Base-by-base conservation (phyloP, 2,888 invertebrate species). In the Pterobdella sp. region DNA sequence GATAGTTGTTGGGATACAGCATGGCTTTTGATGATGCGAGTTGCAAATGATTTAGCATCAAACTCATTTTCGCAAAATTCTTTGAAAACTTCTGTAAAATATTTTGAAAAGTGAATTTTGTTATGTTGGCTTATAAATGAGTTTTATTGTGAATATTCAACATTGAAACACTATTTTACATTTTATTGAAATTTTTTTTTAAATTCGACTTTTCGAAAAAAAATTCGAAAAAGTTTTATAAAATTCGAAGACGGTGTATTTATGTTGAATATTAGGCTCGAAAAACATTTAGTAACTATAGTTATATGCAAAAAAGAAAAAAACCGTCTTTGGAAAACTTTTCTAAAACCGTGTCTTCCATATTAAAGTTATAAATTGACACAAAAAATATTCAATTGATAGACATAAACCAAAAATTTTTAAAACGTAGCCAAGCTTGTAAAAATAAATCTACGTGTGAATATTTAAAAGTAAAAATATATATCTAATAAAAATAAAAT, bases 11-110 rank as follows among this genome's bases (percentile, higher is more conserved):
- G 82, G 35, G 84, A 80, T 7, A 85, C 82, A 1, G 81, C 81
- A 67, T 81, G 78, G 7, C 82, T 81, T 76, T 84, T 83, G 56
- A 85, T 82, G 0, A 82, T 81, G 72, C 80, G 79, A 42, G 77
- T 83, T n/a, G 84, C 83, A 78, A 84, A 80, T 18, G 79, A 80
- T 77, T 84, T 85, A 0, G 84, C 84, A 79, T 84, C 84, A 80
- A 85, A 84, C 36, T 80, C 79, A 52, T 83, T 81, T 63, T 81
- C 80, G 37, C 84, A 77, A 77, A 85, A 85, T 75, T 81, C 77
- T 72, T 81, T 79, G 77, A 85, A 84, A 68, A 82, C 81, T 77
- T 85, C 86, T 86, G 81, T 32, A 82, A 77, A 63, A 63, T 1
- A 14, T 49, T 31, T n/a, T 42, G 10, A 42, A 42, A 42, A 42